These are phyloP conservation scores for Palythoa heliodiscus DNA, from an alignment of 92 coral and sea anemone genomes.

Conservation along the genomic window DNA sequence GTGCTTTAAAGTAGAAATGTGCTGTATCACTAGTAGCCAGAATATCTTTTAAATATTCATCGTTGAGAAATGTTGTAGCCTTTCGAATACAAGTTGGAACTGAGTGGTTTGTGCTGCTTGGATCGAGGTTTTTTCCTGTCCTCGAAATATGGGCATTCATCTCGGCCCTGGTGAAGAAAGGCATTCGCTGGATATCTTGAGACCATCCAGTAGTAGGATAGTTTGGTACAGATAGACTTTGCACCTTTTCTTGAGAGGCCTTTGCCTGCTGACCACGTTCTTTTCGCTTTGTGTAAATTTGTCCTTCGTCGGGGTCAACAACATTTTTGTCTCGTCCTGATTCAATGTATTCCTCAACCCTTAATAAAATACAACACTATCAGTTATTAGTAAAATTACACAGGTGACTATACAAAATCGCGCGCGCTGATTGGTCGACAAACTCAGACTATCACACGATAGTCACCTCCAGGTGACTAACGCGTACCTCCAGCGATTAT, in stretches of 20 bases:
- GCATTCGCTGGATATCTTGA: slow-evolving; percentile 7
- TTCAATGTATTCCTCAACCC: slow-evolving; percentile 1
- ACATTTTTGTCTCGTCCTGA: slow-evolving; percentile 5
- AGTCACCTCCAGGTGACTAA: too few relatives aligned
- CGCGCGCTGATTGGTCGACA: too few relatives aligned
- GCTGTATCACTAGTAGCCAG: slow-evolving; percentile 9
- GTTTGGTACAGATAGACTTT: slow-evolving; percentile 3
- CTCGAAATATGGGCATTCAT: slow-evolving; percentile 4
- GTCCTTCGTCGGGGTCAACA: slow-evolving; percentile 1
- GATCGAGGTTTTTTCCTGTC: not conserved
- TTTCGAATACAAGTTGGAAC: slow-evolving; percentile 47
- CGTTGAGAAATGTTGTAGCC: slow-evolving; percentile 10
- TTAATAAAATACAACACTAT: slow-evolving; percentile 4
- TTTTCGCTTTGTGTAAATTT: slow-evolving; percentile 7
- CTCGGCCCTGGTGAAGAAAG: slow-evolving; percentile 10
- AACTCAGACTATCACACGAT: too few relatives aligned
- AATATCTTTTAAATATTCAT: slow-evolving; percentile 6
- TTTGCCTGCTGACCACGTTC: slow-evolving; percentile 6
- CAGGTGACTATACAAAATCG: too few relatives aligned
- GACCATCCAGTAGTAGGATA: slow-evolving; percentile 3
- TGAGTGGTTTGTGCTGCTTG: slow-evolving; percentile 1
- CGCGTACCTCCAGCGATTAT: too few relatives aligned
- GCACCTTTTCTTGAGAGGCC: slow-evolving; percentile 1
- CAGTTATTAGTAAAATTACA: not conserved
- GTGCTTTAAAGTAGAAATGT: not conserved